Base-by-base conservation (phyloP, 2,888 invertebrate genomes). In the Ptychoptera contaminata region DNA sequence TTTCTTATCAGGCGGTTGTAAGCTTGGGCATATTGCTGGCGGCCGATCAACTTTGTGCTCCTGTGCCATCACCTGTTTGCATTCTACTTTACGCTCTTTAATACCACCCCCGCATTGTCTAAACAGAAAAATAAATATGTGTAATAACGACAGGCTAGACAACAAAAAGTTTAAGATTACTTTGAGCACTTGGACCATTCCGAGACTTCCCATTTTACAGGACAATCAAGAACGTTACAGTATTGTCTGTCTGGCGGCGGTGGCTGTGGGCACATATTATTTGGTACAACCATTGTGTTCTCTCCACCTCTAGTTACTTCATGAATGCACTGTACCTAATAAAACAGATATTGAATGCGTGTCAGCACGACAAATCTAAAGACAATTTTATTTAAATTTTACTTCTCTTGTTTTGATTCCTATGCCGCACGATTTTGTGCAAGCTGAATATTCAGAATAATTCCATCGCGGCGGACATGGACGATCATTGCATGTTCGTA, bases 381-480 rank as follows among this genome's bases (percentile, higher is more conserved):
- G 4, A 7, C 7, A 23, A 5, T 23, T 23, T 7, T 3, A 5
- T 5, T 5, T 23, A 5, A 23, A 7, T 7, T 77, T 80, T 43
- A 93, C 93, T 61, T 87, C 87, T 47, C 96, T 72, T 0, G 83
- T 87, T 67, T 91, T 90, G 51, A 87, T 82, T 1, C 96, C 96
- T 52, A 93, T 85, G 31, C 96, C 96, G 59, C 96, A 97, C 2
- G 86, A 82, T 61, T 87, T 88, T 15, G 88, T 86, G 66, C 96
- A 97, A 15, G 80, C 77, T 0, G 84, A 82, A 59, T 87, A 92
- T 44, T 88, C 87, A 0, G 88, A 86, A 54, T 83, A 82, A 59
- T 88, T 88, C 92, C 92, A 92, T 54, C 90, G 76, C 1, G 94
- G 93, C 2, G 93, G 93, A 59, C 97, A 97, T 0, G 94, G 88